phyloP scores from a whole-genome alignment of 92 coral and sea anemone species.

The Palythoa grandiflora region DNA sequence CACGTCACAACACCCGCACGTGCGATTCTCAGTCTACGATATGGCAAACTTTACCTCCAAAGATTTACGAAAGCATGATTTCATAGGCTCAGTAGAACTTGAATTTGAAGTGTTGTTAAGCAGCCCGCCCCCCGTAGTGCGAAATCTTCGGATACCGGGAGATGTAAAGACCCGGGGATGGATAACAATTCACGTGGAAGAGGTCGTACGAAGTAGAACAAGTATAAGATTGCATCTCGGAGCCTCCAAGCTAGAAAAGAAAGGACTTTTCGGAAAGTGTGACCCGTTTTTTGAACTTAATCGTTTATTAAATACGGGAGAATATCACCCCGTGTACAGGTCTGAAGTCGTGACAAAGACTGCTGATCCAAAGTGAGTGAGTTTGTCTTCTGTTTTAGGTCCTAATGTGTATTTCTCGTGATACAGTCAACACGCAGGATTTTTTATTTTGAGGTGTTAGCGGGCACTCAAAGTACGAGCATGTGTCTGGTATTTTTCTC shows the following conservation, averaged over 20 bases:
- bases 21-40: conserved; percentile 93
- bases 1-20: conserved; percentile 68
- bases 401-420: not conserved
- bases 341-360: conserved; percentile 90
- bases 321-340: conserved; percentile 92
- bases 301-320: conserved; percentile 68
- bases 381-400: not conserved
- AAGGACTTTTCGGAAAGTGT: conserved; percentile 89
- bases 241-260: conserved; percentile 78
- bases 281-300: conserved; percentile 89
- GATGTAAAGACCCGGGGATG: conserved; percentile 91
- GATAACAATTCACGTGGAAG: conserved; percentile 80
- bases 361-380: conserved; percentile 90
- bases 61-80: conserved; percentile 96
- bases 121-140: conserved; percentile 67
- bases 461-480: too few species aligned
- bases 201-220: conserved; percentile 64
- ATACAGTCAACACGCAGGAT: too few species aligned
- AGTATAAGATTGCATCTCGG: conserved; percentile 81
- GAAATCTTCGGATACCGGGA: conserved; percentile 90
- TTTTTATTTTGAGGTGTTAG: too few species aligned
- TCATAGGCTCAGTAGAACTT: conserved; percentile 88
- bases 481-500: too few species aligned
- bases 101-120: conserved; percentile 76
- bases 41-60: conserved; percentile 96